phyloP scores from a whole-genome alignment of 2,113 vertebrate species.

The Plecotus auritus region DNA sequence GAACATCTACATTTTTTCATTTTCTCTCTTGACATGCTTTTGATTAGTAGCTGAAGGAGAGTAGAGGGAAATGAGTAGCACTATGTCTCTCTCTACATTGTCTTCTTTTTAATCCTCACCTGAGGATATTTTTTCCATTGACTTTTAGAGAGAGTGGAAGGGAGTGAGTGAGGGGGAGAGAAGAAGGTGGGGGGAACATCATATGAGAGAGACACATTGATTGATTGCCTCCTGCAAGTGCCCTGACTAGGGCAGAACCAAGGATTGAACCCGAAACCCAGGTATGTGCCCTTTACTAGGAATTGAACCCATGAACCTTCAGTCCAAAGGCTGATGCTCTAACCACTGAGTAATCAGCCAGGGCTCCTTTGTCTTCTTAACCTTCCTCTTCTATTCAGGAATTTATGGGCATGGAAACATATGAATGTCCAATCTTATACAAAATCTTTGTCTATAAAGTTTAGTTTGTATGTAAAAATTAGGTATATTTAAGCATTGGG shows the following conservation, averaged over 20 bases:
- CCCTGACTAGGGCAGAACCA: too few relatives aligned
- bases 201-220: too few relatives aligned
- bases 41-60: background rate
- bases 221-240: too few relatives aligned
- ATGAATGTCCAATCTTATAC: background rate
- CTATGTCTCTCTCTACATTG: background rate
- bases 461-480: background rate
- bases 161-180: too few relatives aligned
- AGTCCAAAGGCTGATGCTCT: too few relatives aligned
- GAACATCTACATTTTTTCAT: background rate
- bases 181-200: too few relatives aligned
- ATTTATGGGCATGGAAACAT: background rate
- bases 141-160: too few relatives aligned
- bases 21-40: slow-evolving; percentile 3
- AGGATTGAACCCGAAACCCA: too few relatives aligned
- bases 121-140: too few relatives aligned
- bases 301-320: too few relatives aligned
- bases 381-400: background rate
- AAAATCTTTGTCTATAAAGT: background rate
- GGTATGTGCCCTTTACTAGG: too few relatives aligned
- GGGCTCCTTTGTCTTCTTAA: background rate
- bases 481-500: background rate
- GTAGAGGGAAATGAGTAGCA: background rate
- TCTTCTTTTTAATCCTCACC: background rate
- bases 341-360: too few relatives aligned